phyloP scores from a whole-genome alignment of 2,888 invertebrate genomes.

The Homarus gammarus region DNA sequence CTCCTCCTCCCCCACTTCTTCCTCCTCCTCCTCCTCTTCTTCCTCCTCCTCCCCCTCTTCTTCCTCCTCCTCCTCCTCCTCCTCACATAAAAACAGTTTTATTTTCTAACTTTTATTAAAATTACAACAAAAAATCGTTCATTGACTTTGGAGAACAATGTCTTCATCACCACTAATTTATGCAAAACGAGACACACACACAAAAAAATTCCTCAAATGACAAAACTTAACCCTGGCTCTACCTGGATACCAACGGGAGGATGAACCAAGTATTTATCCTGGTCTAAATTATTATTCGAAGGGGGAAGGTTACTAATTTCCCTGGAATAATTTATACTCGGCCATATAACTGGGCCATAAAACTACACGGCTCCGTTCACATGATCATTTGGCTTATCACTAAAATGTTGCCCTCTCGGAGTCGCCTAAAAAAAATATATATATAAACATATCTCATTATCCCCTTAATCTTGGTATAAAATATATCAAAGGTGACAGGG shows the following conservation, averaged over 20 bases:
- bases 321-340: constrained; percentile 15
- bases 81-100: not conserved
- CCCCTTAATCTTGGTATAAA: too few species aligned
- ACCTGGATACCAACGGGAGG: not conserved
- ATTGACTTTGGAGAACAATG: too few species aligned
- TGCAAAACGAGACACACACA: not conserved
- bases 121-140: too few species aligned
- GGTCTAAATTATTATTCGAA: constrained; percentile 29
- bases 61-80: not conserved
- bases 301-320: constrained; percentile 25
- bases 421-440: not conserved
- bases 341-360: constrained; percentile 31
- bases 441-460: too few species aligned
- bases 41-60: not conserved
- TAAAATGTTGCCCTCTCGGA: not conserved
- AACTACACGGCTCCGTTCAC: not conserved
- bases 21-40: not conserved
- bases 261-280: constrained; percentile 4
- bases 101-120: too few species aligned
- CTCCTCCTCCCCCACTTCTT: not conserved
- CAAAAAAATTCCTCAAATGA: not conserved
- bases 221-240: not conserved
- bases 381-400: not conserved
- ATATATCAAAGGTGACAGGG: too few species aligned
- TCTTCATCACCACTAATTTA: too few species aligned